These are phyloP conservation scores for Dicrostonyx torquatus DNA, from an alignment of 2,797 vertebrate genomes.

Conservation along the genomic window DNA sequence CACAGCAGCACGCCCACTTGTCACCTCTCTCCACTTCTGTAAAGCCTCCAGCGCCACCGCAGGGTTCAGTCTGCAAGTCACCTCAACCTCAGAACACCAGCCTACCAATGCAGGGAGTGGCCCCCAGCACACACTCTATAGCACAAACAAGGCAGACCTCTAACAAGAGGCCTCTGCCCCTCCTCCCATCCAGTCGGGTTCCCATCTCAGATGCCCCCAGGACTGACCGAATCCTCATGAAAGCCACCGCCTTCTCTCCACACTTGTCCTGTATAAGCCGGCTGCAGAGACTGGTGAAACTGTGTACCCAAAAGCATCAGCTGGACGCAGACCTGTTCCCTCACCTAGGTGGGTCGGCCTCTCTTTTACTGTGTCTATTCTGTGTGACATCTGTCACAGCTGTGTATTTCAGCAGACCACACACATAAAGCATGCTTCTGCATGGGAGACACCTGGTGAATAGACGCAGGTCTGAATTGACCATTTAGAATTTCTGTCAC, in stretches of 20 bases:
- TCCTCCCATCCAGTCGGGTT: constrained; percentile 89
- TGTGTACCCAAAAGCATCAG: constrained; percentile 94
- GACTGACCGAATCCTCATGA: constrained; percentile 93
- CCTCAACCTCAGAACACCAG: constrained; percentile 95
- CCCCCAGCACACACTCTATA: constrained; percentile 90
- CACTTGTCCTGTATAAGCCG: constrained; percentile 94
- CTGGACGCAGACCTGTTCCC: constrained; percentile 96
- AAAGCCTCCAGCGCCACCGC: constrained; percentile 89
- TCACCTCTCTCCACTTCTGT: constrained; percentile 86
- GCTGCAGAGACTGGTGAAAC: constrained; percentile 97
- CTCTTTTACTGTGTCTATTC: rapidly evolving
- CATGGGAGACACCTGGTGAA: neutral
- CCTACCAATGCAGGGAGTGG: constrained; percentile 94
- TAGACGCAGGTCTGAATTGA: neutral
- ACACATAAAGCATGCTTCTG: neutral
- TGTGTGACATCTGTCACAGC: neutral
- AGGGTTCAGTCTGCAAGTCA: constrained; percentile 97
- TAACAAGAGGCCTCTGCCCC: constrained; percentile 91
- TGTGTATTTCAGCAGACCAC: neutral
- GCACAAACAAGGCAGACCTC: constrained; percentile 92
- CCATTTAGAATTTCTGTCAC: neutral
- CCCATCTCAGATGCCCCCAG: constrained; percentile 83
- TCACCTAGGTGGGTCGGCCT: constrained; percentile 92
- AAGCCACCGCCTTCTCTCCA: constrained; percentile 93
- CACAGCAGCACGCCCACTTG: constrained; percentile 90